These are phyloP conservation scores for Argyra leucocephala DNA, from an alignment of 2,888 invertebrate species.

Conservation along the genomic window DNA sequence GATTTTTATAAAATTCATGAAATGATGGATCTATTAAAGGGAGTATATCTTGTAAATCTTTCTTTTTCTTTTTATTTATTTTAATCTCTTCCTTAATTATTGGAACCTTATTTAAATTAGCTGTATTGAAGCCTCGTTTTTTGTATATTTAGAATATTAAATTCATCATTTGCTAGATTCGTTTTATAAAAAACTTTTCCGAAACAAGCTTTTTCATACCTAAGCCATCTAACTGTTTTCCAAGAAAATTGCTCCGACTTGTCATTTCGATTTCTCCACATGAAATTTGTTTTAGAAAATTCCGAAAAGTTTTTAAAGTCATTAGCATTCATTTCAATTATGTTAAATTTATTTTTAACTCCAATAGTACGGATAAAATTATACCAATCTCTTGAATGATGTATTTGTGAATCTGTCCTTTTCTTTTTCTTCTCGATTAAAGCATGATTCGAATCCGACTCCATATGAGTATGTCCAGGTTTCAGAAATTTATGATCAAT, in stretches of 20 bases:
- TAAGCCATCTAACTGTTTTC: background rate
- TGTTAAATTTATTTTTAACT: conserved; percentile 10
- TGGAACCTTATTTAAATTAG: too few species aligned
- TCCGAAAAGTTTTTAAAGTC: background rate
- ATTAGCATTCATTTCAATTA: conserved; percentile 7
- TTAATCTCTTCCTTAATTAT: too few species aligned
- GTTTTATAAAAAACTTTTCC: background rate
- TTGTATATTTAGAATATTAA: too few species aligned
- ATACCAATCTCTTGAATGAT: conserved; percentile 15
- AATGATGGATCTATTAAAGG: too few species aligned
- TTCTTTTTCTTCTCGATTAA: background rate
- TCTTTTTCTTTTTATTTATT: too few species aligned
- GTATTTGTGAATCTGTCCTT: background rate
- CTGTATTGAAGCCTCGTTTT: too few species aligned
- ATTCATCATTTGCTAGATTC: too few species aligned
- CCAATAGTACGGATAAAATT: conserved; percentile 16
- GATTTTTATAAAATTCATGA: too few species aligned
- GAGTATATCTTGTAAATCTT: too few species aligned
- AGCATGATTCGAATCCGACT: conserved; percentile 8
- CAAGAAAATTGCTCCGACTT: conserved; percentile 8
- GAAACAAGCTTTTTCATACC: background rate
- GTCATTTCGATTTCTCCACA: conserved; percentile 2
- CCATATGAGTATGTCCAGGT: conserved; percentile 15
- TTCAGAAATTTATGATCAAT: background rate
- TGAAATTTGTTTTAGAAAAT: background rate